phyloP scores from a whole-genome alignment of 2,113 vertebrate genomes.

The Plecturocebus donacophilus region DNA sequence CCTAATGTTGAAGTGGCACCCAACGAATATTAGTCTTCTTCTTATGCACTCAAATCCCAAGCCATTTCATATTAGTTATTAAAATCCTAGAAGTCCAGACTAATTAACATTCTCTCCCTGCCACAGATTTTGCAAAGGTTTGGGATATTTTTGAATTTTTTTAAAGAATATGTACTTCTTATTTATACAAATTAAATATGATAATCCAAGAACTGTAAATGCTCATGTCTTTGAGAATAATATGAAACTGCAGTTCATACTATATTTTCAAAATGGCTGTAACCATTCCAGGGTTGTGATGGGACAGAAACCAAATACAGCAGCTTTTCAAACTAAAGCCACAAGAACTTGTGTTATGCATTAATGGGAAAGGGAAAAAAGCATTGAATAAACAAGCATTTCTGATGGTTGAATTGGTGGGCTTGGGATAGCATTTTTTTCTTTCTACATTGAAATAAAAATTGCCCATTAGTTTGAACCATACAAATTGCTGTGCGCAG shows the following conservation, averaged over 20 bases:
- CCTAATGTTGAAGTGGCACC: neutral
- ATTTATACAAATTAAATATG: constrained; percentile 24
- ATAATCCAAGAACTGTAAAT: neutral
- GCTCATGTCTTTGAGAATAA: constrained; percentile 34
- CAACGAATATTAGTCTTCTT: neutral
- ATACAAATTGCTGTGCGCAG: constrained; percentile 64
- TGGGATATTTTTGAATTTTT: neutral
- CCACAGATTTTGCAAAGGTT: neutral
- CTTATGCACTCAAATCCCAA: neutral
- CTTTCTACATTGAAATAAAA: constrained; percentile 72
- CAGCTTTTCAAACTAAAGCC: constrained; percentile 60
- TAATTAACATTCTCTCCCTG: neutral
- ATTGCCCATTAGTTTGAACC: constrained; percentile 74
- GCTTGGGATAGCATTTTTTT: constrained; percentile 63
- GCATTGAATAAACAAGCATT: constrained; percentile 54
- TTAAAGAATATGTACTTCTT: neutral
- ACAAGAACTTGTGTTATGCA: constrained; percentile 46
- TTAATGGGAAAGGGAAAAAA: neutral
- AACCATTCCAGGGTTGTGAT: constrained; percentile 31
- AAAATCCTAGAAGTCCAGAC: neutral
- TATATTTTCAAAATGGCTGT: constrained; percentile 34
- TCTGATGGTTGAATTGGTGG: constrained; percentile 64
- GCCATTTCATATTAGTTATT: neutral
- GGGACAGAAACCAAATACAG: constrained; percentile 38
- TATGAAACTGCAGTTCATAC: constrained; percentile 1